Conservation (phyloP, 1,140 invertebrate genomes). For the Stegodyphus dumicola region DNA sequence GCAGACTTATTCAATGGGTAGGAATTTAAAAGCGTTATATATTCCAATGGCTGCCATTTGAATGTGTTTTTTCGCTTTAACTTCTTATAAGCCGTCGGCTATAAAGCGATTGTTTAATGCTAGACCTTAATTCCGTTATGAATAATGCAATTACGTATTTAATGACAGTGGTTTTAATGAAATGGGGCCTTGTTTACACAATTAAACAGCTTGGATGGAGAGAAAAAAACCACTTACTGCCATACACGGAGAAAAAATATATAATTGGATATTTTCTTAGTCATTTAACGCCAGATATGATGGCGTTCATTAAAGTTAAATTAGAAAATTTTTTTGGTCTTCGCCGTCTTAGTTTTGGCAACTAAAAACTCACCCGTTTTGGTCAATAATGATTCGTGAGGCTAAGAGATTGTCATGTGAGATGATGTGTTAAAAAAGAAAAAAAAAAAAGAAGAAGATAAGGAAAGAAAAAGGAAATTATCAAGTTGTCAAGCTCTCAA, state of each 20-base stretch:
- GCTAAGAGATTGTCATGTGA: slow-evolving; percentile 4
- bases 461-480: slow-evolving; percentile 21
- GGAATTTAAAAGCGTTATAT: too few species aligned
- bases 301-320: slow-evolving; percentile 52
- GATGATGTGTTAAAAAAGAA: slow-evolving; percentile 32
- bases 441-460: not conserved
- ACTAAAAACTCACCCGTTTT: slow-evolving; percentile 3
- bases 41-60: too few species aligned
- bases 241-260: slow-evolving; percentile 11
- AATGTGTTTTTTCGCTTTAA: too few species aligned
- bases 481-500: slow-evolving; percentile 26
- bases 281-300: slow-evolving; percentile 47
- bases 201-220: slow-evolving; percentile 19
- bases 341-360: not conserved
- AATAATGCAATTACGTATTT: slow-evolving; percentile 56
- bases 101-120: slow-evolving; percentile 53
- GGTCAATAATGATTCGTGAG: slow-evolving; percentile 31
- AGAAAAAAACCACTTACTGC: slow-evolving; percentile 16
- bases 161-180: slow-evolving; percentile 51
- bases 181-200: slow-evolving; percentile 51
- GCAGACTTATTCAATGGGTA: too few species aligned
- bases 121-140: slow-evolving; percentile 46
- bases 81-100: not conserved
- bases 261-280: slow-evolving; percentile 58
- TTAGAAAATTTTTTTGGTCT: slow-evolving; percentile 27